Evolutionary conservation across 1,140 invertebrate genomes (phyloP).

Genomic region (Nebria ingens): DNA sequence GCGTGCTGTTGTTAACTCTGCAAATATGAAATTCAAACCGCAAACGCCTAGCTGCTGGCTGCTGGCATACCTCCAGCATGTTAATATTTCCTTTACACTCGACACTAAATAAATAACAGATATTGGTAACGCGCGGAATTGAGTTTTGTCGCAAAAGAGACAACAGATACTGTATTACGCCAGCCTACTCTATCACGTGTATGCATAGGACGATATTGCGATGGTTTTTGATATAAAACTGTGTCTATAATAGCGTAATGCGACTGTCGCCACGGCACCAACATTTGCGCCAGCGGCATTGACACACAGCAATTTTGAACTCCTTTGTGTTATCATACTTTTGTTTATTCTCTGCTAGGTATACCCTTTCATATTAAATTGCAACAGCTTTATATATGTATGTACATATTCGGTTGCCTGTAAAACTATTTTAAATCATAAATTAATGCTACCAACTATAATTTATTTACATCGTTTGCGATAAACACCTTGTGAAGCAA

Average conservation of each 20-base stretch:
- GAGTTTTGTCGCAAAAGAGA: too few relatives aligned
- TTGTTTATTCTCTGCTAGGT: neutral
- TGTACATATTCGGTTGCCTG: too few relatives aligned
- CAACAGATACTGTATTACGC: neutral
- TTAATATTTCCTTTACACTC: conserved; percentile 16
- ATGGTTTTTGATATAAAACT: neutral
- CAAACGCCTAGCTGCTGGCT: conserved; percentile 18
- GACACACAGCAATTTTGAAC: too few relatives aligned
- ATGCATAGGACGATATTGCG: neutral
- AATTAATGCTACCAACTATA: too few relatives aligned
- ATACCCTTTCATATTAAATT: neutral
- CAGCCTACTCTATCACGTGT: neutral
- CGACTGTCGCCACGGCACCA: neutral
- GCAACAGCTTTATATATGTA: too few relatives aligned
- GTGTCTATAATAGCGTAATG: neutral
- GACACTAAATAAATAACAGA: neutral
- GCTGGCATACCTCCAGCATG: conserved; percentile 14
- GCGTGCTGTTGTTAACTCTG: conserved; percentile 21
- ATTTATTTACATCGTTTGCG: too few relatives aligned
- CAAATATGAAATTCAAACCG: conserved; percentile 26
- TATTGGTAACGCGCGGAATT: neutral
- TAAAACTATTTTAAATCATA: too few relatives aligned
- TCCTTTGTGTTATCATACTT: neutral
- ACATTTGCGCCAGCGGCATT: too few relatives aligned
- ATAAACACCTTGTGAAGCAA: too few relatives aligned